These are phyloP conservation scores for Aegotheles bennettii DNA, from an alignment of 2,113 vertebrate genomes.

Conservation along the genomic window DNA sequence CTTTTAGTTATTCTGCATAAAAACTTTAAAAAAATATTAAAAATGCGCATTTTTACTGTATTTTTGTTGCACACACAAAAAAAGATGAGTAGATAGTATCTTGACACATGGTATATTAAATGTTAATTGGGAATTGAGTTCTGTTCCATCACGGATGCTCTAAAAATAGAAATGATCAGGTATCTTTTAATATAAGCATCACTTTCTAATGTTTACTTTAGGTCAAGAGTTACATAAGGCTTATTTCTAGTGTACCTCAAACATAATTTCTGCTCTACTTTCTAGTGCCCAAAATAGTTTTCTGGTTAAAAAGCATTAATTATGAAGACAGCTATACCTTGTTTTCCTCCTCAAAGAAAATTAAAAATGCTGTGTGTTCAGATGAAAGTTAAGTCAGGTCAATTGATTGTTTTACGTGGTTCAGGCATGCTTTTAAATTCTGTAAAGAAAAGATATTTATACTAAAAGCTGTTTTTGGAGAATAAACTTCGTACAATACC, in stretches of 20 bases:
- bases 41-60: neutral
- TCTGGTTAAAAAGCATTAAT: neutral
- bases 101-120: neutral
- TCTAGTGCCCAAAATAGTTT: neutral
- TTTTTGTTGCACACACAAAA: neutral
- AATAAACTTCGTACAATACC: neutral
- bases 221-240: neutral
- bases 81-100: neutral
- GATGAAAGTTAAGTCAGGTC: neutral
- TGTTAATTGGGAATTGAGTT: neutral
- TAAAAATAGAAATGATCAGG: neutral
- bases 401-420: neutral
- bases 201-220: neutral
- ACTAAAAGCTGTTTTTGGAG: neutral
- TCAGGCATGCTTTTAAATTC: neutral
- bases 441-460: neutral
- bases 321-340: neutral
- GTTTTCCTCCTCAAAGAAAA: neutral
- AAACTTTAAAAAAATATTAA: neutral
- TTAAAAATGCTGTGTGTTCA: neutral
- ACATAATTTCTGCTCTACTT: conserved; percentile 23
- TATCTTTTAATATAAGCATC: neutral
- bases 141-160: neutral
- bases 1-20: neutral
- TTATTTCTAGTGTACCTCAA: neutral